A percentile compares a stretch with the other conserved stretches of the same genome.
Conservation (phyloP, 2,888 invertebrate genomes). For the Ochropleura leucogaster region DNA sequence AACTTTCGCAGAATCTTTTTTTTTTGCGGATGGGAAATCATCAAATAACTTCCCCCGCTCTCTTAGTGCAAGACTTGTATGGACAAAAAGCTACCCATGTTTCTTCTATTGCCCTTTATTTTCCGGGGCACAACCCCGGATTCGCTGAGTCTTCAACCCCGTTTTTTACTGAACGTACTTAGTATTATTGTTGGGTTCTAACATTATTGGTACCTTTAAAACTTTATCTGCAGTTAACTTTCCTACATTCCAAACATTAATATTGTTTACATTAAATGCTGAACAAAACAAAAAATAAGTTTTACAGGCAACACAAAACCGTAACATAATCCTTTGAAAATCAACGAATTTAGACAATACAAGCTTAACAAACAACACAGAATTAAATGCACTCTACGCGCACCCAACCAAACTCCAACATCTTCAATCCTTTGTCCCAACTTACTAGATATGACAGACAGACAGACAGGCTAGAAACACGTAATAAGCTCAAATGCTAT, state of each 20-base stretch:
- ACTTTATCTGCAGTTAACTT: background rate
- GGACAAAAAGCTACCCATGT: too few species aligned
- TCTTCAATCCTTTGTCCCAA: constrained; percentile 64
- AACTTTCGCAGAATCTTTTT: too few species aligned
- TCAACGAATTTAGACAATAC: constrained; percentile 43
- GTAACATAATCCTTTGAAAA: constrained; percentile 30
- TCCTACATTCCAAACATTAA: background rate
- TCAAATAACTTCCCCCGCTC: too few species aligned
- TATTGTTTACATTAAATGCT: background rate
- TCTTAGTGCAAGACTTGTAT: too few species aligned
- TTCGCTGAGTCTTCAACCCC: background rate
- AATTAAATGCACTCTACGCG: constrained; percentile 52
- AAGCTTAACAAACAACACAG: constrained; percentile 36
- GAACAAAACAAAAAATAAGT: constrained; percentile 5
- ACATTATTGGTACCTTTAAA: background rate
- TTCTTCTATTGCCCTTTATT: too few species aligned
- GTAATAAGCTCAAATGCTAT: constrained; percentile 77
- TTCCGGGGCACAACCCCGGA: too few species aligned
- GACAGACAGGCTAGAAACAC: constrained; percentile 65
- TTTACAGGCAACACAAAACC: constrained; percentile 1
- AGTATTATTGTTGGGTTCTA: background rate
- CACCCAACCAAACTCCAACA: constrained; percentile 52
- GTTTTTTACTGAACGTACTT: background rate
- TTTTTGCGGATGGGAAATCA: too few species aligned
- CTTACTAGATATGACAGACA: constrained; percentile 62